Evolutionary conservation across 2,797 vertebrate species (phyloP), one percentile per base, ranked within the genome.

Genomic region (Chloroceryle inda): DNA sequence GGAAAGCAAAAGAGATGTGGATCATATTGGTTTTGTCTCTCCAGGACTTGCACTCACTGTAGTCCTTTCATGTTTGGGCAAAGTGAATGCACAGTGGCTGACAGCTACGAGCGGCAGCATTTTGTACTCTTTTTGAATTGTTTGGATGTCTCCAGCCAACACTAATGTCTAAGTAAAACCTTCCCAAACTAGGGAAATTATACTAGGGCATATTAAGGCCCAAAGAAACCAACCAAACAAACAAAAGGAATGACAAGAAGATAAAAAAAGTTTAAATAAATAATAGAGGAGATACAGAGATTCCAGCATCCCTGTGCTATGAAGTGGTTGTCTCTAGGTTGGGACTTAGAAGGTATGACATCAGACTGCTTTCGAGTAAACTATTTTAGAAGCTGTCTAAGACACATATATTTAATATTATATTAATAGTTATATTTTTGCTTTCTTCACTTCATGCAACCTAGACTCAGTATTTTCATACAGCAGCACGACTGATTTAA

Each of bases 81-180:
- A 52, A 61, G 40, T 40, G 64, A 15, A 12, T 67, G 26, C 9
- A 13, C 12, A 23, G 37, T 61, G 58, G 35, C 64, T 80, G 7
- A 21, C 5, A 10, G 22, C 45, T 53, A 3, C 0, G 0, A 17
- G 33, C 37, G 23, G 47, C 38, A 73, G 42, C 11, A 18, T 72
- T 92, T 66, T n/a, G 2, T 62, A 7, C 29, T 62, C 45, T 45
- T 29, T 67, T 72, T 53, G 59, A 45, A 42, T 29, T 72, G 4
- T 12, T 74, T 76, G 50, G 22, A 23, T 62, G 27, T 38, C 47
- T 67, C 27, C 31, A 47, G 42, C 6, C 38, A 76, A 21, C 20
- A 5, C 11, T 58, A 31, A 13, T 66, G 10, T 33, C 33, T 62
- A 13, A 52, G 6, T 40, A 62, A 50, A 83, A 35, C 8, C 5